phyloP scores from a whole-genome alignment of 2,888 invertebrate species.

The Euclidia mi region DNA sequence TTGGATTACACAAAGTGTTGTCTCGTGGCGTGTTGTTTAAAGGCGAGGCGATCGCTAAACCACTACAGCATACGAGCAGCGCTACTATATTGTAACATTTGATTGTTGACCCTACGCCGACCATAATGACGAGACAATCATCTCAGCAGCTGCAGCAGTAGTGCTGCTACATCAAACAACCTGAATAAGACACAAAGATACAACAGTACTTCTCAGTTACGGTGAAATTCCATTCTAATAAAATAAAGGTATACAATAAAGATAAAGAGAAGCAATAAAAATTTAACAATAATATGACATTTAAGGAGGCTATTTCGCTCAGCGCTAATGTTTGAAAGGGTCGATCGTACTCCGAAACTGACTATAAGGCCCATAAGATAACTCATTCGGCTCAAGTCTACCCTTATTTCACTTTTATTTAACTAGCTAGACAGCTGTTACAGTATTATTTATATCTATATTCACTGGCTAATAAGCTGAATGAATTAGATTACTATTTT shows the following conservation, averaged over 20 bases:
- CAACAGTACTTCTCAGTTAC: conserved; percentile 8
- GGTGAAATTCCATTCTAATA: conserved; percentile 15
- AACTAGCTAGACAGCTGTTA: conserved; percentile 21
- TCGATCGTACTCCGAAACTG: conserved; percentile 18
- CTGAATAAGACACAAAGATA: background rate
- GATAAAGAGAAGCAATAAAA: conserved; percentile 20
- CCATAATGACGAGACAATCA: too few relatives aligned
- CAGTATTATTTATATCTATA: conserved; percentile 15
- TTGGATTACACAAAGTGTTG: too few relatives aligned
- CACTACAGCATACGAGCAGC: too few relatives aligned
- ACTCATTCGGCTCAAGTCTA: conserved; percentile 15
- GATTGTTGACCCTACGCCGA: too few relatives aligned
- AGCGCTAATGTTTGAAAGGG: conserved; percentile 22
- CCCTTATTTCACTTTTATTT: conserved; percentile 25
- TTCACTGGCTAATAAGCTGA: conserved; percentile 15
- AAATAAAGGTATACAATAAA: conserved; percentile 20
- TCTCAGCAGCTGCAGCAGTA: too few relatives aligned
- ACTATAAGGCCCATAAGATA: conserved; percentile 18
- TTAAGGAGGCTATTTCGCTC: conserved; percentile 20
- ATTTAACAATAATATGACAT: conserved; percentile 28
- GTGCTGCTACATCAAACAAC: too few relatives aligned
- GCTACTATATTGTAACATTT: too few relatives aligned
- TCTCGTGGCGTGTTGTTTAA: too few relatives aligned
- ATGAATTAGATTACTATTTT: background rate
- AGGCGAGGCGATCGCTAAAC: too few relatives aligned